Conservation (phyloP, 2,888 invertebrate genomes). For the Platycnemis pennipes region DNA sequence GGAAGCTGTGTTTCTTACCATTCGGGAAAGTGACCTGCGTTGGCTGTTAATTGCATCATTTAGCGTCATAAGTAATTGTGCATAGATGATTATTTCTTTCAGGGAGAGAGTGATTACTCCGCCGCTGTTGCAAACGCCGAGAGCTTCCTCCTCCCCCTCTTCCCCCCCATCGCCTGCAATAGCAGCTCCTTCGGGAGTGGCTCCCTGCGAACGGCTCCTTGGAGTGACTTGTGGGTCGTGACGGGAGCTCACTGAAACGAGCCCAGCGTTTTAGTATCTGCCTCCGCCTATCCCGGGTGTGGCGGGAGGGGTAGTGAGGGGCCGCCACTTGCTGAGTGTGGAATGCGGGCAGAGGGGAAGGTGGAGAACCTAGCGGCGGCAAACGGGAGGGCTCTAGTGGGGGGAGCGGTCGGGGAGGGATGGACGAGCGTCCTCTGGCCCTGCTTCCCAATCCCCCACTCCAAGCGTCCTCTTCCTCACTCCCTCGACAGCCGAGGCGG, state of each 20-base stretch:
- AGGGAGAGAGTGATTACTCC: too few relatives aligned
- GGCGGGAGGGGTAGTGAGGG: background rate
- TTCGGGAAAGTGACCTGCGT: too few relatives aligned
- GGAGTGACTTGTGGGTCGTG: background rate
- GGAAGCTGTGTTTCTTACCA: too few relatives aligned
- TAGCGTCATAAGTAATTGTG: too few relatives aligned
- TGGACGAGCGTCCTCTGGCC: too few relatives aligned
- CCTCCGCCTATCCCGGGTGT: background rate
- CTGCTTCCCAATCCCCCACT: constrained; percentile 27
- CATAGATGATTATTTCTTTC: too few relatives aligned
- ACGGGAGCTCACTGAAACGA: background rate
- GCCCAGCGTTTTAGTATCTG: background rate
- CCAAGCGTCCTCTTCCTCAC: background rate
- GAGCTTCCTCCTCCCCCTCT: too few relatives aligned
- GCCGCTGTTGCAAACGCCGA: background rate
- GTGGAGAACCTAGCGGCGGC: background rate
- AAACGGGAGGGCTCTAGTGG: too few relatives aligned
- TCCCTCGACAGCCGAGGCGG: constrained; percentile 2
- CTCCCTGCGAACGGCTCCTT: too few relatives aligned
- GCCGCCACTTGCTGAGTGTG: constrained; percentile 9
- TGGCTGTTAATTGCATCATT: too few relatives aligned
- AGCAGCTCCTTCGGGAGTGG: too few relatives aligned
- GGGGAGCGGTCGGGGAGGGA: background rate
- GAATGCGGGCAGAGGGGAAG: background rate
- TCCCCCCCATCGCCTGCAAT: too few relatives aligned